Percentiles rank a stretch among this genome's conserved stretches.
These are phyloP conservation scores for Apis cerana DNA, from an alignment of 1,140 invertebrate genomes.

Conservation along the genomic window DNA sequence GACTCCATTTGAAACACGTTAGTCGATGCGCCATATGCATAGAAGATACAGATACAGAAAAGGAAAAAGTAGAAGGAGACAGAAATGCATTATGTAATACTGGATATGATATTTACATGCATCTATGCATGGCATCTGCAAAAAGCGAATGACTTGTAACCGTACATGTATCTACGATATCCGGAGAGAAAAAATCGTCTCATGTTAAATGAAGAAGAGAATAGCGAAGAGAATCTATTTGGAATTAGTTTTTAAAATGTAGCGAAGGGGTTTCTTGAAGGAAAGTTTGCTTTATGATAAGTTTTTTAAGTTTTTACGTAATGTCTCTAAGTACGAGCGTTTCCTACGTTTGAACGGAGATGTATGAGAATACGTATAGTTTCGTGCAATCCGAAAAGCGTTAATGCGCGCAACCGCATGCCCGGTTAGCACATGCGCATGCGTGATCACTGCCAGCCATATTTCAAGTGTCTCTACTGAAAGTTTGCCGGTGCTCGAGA, in stretches of 20 bases:
- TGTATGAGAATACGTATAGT: background rate
- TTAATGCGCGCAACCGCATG: slow-evolving; percentile 44
- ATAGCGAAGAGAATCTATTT: too few relatives aligned
- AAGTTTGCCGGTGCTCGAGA: slow-evolving; percentile 29
- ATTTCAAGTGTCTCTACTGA: slow-evolving; percentile 24
- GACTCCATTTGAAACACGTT: slow-evolving; percentile 78
- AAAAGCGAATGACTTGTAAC: slow-evolving; percentile 37
- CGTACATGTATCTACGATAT: background rate
- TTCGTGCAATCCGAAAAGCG: slow-evolving; percentile 15
- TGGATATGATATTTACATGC: slow-evolving; percentile 73
- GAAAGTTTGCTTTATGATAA: too few relatives aligned
- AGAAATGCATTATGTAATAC: slow-evolving; percentile 73
- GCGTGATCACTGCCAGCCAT: background rate
- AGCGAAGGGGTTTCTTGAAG: too few relatives aligned
- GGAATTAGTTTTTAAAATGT: too few relatives aligned
- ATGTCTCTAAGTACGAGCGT: too few relatives aligned
- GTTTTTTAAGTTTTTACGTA: too few relatives aligned
- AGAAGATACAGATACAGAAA: slow-evolving; percentile 42
- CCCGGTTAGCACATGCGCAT: background rate
- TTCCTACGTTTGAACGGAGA: too few relatives aligned
- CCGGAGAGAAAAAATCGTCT: background rate
- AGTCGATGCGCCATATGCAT: slow-evolving; percentile 67
- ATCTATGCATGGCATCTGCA: slow-evolving; percentile 69
- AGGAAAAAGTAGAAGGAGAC: slow-evolving; percentile 9
- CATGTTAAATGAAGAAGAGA: background rate